Percentiles rank a stretch among this genome's conserved stretches.
Conservation (phyloP, 2,888 invertebrate species). For the Dendrolimus houi region DNA sequence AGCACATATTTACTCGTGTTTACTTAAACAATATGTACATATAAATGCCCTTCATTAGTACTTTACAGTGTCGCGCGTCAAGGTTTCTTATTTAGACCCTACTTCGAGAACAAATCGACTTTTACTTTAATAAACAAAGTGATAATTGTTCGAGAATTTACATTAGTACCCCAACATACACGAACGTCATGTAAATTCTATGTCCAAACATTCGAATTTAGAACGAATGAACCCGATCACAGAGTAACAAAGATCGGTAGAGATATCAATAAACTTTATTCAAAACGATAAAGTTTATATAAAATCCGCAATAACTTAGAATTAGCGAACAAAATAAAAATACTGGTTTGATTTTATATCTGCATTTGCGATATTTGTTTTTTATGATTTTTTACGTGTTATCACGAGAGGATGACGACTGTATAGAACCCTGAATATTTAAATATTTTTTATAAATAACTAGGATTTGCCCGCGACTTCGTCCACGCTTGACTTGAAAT, state of each 20-base stretch:
- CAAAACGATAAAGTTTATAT: not conserved
- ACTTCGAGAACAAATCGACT: not conserved
- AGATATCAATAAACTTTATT: not conserved
- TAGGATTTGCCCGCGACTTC: too few relatives aligned
- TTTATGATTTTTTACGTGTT: too few relatives aligned
- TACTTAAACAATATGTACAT: not conserved
- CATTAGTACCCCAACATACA: not conserved
- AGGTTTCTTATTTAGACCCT: not conserved
- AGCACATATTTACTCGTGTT: not conserved
- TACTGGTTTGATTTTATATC: too few relatives aligned
- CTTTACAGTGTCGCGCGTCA: not conserved
- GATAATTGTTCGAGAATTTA: not conserved
- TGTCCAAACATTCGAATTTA: not conserved
- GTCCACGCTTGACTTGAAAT: too few relatives aligned
- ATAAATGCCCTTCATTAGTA: not conserved
- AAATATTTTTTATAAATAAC: too few relatives aligned
- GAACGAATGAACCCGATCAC: not conserved
- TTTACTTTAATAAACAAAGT: not conserved
- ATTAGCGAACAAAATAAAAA: not conserved
- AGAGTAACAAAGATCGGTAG: too few relatives aligned
- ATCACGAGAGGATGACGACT: too few relatives aligned
- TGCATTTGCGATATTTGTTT: too few relatives aligned
- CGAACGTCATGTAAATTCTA: not conserved
- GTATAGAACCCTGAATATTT: too few relatives aligned
- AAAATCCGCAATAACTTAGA: not conserved